Evolutionary conservation across 1,140 invertebrate genomes (phyloP), one percentile per base, ranked within the genome.

Genomic region (Drosophila baimaii): DNA sequence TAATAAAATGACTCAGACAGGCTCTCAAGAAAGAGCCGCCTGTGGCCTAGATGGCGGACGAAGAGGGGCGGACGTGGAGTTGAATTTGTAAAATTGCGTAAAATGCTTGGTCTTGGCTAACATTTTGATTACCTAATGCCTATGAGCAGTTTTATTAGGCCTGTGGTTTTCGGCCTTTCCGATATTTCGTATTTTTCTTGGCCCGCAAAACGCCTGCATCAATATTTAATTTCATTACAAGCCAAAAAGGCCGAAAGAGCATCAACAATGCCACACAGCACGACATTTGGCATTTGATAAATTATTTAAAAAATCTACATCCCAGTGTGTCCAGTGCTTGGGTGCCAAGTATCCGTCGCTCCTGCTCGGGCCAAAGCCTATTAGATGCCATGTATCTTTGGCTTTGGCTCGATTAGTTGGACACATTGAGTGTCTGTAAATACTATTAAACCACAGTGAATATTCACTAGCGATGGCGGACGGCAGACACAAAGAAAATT

Each of bases 191-290:
- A 51, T 81, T 77, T 72, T 81, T 66, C 61, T 70, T 25, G 54
- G 47, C 25, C 46, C 66, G 44, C 74, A 86, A 81, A 49, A 37
- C 57, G 62, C 37, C 59, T 75, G 41, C 79, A 83, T 86, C 76
- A 89, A 86, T 86, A 86, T 89, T 86, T 89, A 86, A 86, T 86
- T 86, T 88, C 76, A 86, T 86, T 86, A 86, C 84, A 89, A 77
- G 74, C 79, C 76, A 77, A 79, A 78, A 76, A 79, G 70, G 51
- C 79, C 68, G 72, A 85, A 78, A 77, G 81, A 77, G 77, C 81
- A 84, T 77, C 81, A 84, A 84, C 81, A 84, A 84, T 79, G 81
- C 35, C 61, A 76, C 61, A 76, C 65, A 76, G 70, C 63, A 64
- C n/a, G 58, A 65, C 71, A 76, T 31, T 54, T 62, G 64, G 76